phyloP scores from a whole-genome alignment of 2,113 vertebrate genomes.

The Anolis carolinensis region DNA sequence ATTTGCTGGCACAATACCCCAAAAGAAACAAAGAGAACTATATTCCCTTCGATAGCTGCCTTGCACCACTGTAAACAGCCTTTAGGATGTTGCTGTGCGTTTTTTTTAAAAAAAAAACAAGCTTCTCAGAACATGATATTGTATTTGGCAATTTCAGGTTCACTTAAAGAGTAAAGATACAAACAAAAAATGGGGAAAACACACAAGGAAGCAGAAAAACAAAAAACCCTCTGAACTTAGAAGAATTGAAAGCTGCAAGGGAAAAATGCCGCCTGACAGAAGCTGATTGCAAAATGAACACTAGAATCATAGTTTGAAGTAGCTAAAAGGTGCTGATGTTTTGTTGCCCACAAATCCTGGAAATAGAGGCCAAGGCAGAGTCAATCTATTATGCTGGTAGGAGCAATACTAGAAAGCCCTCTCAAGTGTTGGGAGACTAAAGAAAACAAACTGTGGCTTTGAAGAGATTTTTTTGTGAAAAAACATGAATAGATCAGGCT shows the following conservation, averaged over 20 bases:
- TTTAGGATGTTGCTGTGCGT: background rate
- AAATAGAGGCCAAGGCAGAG: slow-evolving; percentile 18
- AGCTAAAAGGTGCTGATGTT: slow-evolving; percentile 30
- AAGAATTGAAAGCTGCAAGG: background rate
- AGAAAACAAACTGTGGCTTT: slow-evolving; percentile 36
- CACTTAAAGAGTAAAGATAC: background rate
- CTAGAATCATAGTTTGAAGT: background rate
- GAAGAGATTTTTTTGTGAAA: background rate
- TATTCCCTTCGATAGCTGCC: background rate
- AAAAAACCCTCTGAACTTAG: background rate
- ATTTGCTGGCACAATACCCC: background rate
- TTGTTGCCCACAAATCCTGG: background rate
- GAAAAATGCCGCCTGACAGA: slow-evolving; percentile 10
- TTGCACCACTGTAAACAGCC: background rate
- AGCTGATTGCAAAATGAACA: slow-evolving; percentile 9
- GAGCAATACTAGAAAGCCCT: background rate
- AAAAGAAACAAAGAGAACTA: background rate
- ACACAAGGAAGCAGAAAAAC: background rate
- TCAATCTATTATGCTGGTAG: slow-evolving; percentile 4
- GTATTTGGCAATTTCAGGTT: background rate
- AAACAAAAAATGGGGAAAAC: background rate
- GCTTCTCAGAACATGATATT: background rate
- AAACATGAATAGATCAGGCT: background rate
- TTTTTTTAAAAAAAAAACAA: background rate
- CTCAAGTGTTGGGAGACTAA: background rate